phyloP scores from a whole-genome alignment of 30 jellyfish, hydroid and myxozoan species.

The Aurelia coerulea region DNA sequence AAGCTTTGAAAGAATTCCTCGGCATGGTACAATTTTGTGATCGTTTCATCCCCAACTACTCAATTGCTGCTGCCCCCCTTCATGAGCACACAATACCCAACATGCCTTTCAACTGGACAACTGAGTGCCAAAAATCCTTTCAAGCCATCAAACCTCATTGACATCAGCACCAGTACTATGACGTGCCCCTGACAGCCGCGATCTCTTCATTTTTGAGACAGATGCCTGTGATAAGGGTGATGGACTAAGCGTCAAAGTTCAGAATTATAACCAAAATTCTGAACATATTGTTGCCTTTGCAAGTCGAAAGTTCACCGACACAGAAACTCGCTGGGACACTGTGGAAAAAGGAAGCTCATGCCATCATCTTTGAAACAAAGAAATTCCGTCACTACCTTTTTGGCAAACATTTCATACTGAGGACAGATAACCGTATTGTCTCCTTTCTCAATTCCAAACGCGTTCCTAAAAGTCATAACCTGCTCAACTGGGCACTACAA shows the following conservation, averaged over 20 bases:
- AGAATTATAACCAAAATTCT: too few species aligned
- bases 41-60: conserved; percentile 6
- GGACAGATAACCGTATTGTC: conserved; percentile 29
- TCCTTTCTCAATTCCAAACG: conserved; percentile 24
- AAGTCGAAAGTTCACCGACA: background rate
- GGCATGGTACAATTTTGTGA: conserved; percentile 33
- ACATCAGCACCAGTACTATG: conserved; percentile 10
- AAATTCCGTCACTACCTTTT: background rate
- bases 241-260: too few species aligned
- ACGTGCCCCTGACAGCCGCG: conserved; percentile 23
- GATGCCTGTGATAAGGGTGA: conserved; percentile 1
- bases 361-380: conserved; percentile 12
- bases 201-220: background rate
- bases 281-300: conserved; percentile 13
- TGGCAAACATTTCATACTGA: conserved; percentile 32
- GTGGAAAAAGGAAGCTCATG: conserved; percentile 12
- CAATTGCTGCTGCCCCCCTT: too few species aligned
- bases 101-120: conserved; percentile 3
- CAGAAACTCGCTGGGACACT: conserved; percentile 11
- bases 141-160: background rate
- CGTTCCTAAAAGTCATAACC: conserved; percentile 16
- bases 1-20: conserved; percentile 23
- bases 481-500: conserved; percentile 10
- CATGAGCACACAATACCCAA: too few species aligned
- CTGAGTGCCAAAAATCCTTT: conserved; percentile 34